These are phyloP conservation scores for Eupeodes latifasciatus DNA, from an alignment of 2,888 invertebrate genomes.

Conservation along the genomic window DNA sequence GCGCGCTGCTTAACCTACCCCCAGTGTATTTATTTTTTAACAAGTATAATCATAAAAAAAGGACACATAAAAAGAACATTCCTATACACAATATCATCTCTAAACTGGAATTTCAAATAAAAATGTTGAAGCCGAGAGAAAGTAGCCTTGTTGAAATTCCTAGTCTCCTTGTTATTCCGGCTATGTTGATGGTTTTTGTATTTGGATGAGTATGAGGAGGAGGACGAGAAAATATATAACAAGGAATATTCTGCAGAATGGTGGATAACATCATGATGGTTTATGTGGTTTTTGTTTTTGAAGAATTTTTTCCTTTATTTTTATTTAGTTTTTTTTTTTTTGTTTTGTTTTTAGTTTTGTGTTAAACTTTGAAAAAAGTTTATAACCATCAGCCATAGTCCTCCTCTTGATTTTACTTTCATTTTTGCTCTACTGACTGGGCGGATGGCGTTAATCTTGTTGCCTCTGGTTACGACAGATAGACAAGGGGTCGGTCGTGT, in stretches of 20 bases:
- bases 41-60: neutral
- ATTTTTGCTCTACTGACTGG: slow-evolving; percentile 1
- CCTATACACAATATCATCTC: neutral
- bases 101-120: neutral
- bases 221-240: too few species aligned
- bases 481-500: too few species aligned
- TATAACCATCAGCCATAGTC: slow-evolving; percentile 3
- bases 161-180: neutral
- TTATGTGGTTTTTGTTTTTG: slow-evolving; percentile 33
- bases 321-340: slow-evolving; percentile 33
- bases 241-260: slow-evolving; percentile 3
- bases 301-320: slow-evolving; percentile 26
- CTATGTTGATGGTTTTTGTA: too few species aligned
- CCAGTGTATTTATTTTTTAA: neutral
- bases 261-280: slow-evolving; percentile 7
- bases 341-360: slow-evolving; percentile 38
- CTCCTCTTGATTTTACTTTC: slow-evolving; percentile 14
- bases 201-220: neutral
- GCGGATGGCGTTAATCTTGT: slow-evolving; percentile 32
- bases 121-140: neutral
- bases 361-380: slow-evolving; percentile 59
- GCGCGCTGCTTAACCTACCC: slow-evolving; percentile 26
- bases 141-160: slow-evolving; percentile 3
- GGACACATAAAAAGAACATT: slow-evolving; percentile 3
- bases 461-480: slow-evolving; percentile 9